These are phyloP conservation scores for Patella depressa DNA, from an alignment of 2,888 invertebrate genomes.

Conservation along the genomic window DNA sequence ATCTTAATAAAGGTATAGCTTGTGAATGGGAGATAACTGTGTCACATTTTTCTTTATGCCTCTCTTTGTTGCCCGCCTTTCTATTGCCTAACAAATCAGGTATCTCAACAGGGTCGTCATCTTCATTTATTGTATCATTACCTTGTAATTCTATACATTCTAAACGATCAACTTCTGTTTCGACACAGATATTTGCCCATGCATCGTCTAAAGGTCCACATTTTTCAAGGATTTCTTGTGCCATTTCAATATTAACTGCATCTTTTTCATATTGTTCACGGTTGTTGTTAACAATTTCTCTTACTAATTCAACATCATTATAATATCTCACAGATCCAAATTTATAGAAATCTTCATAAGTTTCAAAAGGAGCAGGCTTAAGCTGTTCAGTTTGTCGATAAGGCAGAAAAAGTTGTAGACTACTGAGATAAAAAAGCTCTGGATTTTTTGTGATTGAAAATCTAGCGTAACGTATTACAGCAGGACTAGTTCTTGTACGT, in stretches of 20 bases:
- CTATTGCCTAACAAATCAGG: neutral
- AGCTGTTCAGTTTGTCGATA: conserved; percentile 4
- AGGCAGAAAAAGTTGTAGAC: conserved; percentile 16
- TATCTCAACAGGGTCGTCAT: neutral
- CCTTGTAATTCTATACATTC: neutral
- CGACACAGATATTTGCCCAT: conserved; percentile 6
- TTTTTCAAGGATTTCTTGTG: conserved; percentile 1
- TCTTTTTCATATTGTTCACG: conserved; percentile 10
- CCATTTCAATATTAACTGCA: neutral
- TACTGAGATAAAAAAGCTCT: conserved; percentile 13
- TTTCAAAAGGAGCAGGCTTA: neutral
- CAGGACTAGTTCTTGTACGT: neutral
- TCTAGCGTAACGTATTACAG: conserved; percentile 8
- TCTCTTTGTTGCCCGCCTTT: neutral
- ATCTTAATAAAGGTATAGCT: conserved; percentile 8
- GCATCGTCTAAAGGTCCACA: conserved; percentile 12
- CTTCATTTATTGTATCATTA: neutral
- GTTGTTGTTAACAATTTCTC: neutral
- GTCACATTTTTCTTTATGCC: neutral
- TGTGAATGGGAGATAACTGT: neutral
- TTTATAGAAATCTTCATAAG: neutral
- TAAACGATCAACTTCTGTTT: conserved; percentile 10
- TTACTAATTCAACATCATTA: neutral
- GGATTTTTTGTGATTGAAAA: neutral
- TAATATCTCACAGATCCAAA: neutral